Conservation (phyloP, 2,797 vertebrate genomes). For the Sylvia borin region DNA sequence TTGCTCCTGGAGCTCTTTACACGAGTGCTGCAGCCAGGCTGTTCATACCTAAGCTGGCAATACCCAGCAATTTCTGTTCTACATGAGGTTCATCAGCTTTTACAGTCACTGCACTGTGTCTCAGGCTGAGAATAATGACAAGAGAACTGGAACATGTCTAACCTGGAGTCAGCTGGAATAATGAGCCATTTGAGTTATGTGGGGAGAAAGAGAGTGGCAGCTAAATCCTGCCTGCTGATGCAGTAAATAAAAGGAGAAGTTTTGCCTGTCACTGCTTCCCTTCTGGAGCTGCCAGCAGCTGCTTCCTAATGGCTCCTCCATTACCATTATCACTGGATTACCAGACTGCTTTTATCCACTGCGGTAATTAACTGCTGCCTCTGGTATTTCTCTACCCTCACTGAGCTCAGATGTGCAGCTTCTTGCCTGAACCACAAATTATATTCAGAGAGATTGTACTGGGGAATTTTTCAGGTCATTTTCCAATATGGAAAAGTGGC, state of each 20-base stretch:
- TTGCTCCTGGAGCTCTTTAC: neutral
- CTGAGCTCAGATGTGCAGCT: neutral
- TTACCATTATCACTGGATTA: conserved; percentile 3
- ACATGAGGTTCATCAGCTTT: neutral
- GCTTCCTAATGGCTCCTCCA: neutral
- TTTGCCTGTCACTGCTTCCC: neutral
- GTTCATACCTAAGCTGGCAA: neutral
- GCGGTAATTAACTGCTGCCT: neutral
- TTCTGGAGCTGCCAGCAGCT: neutral
- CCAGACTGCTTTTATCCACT: neutral
- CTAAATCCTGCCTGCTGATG: neutral
- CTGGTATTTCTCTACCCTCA: neutral
- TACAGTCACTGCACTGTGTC: neutral
- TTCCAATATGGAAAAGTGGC: neutral
- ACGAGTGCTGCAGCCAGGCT: neutral
- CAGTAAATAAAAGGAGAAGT: neutral
- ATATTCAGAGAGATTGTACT: neutral
- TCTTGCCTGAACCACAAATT: neutral
- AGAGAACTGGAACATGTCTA: neutral
- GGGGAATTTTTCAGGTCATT: neutral
- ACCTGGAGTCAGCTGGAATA: neutral
- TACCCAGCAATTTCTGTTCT: neutral
- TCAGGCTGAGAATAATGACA: neutral
- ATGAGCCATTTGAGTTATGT: neutral
- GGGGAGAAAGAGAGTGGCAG: neutral